Percentiles rank a stretch among this genome's conserved stretches.
Evolutionary conservation across 2,888 invertebrate species (phyloP).

Genomic region (Electrophaes corylata): DNA sequence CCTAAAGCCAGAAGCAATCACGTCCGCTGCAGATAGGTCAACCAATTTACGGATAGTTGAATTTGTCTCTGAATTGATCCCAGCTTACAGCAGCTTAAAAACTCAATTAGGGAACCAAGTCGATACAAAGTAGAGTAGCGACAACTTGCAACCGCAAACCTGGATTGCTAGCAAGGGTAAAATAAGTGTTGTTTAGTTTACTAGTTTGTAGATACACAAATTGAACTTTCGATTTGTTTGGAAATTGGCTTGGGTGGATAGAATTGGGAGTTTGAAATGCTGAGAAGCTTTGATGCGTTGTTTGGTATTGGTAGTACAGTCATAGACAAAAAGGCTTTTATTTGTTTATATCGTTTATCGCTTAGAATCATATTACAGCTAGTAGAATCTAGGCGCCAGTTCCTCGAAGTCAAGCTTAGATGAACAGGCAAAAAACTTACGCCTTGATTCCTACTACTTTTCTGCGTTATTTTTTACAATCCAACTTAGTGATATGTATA

Average conservation of each 20-base stretch:
- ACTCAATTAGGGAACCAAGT: constrained; percentile 33
- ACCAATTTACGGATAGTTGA: constrained; percentile 28
- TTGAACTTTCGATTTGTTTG: neutral
- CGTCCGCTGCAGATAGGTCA: constrained; percentile 22
- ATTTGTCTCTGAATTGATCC: constrained; percentile 29
- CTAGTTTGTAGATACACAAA: neutral
- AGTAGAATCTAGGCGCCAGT: no score
- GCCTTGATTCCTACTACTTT: no score
- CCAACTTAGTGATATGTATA: no score
- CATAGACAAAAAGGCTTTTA: no score
- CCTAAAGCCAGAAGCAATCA: constrained; percentile 12
- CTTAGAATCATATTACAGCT: no score
- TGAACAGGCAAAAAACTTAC: no score
- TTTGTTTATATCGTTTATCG: no score
- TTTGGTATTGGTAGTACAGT: no score
- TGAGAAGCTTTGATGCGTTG: neutral
- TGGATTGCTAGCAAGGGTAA: neutral
- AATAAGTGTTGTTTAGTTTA: no score
- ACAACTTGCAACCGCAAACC: constrained; percentile 2
- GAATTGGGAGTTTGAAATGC: neutral
- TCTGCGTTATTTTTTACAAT: no score
- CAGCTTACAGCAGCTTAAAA: constrained; percentile 33
- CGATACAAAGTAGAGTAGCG: constrained; percentile 20
- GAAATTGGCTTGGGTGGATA: neutral
- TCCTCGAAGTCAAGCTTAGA: no score